Evolutionary conservation across 2,113 vertebrate species (phyloP).

Genomic region (Crotalus viridis): DNA sequence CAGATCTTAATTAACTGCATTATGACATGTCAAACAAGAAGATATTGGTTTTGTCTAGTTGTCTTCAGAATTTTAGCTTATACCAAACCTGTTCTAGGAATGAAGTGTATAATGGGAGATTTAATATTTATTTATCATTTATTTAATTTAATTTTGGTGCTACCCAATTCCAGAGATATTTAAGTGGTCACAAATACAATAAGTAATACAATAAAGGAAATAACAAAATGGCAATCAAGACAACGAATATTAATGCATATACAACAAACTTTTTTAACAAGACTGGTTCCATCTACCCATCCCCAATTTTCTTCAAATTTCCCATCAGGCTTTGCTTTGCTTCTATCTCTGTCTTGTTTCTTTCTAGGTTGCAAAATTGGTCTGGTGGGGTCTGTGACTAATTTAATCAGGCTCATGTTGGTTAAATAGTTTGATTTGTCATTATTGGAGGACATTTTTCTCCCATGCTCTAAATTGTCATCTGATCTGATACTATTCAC

Average conservation of each 20-base stretch:
- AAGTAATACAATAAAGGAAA: background rate
- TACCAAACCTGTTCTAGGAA: background rate
- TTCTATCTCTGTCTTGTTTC: background rate
- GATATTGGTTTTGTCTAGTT: background rate
- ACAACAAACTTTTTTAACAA: background rate
- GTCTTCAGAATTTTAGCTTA: background rate
- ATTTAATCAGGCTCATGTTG: slow-evolving; percentile 11
- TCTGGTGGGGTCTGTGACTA: background rate
- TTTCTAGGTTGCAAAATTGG: background rate
- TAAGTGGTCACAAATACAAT: background rate
- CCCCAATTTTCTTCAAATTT: background rate
- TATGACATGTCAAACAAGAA: background rate
- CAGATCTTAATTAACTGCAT: background rate
- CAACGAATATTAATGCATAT: background rate
- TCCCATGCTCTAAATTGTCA: slow-evolving; percentile 1
- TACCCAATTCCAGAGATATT: background rate
- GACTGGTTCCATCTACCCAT: background rate
- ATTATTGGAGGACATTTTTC: background rate
- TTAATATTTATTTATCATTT: background rate
- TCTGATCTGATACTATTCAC: background rate
- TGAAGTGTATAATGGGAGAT: background rate
- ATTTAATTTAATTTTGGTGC: background rate
- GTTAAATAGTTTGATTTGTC: slow-evolving; percentile 16
- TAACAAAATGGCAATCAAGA: background rate
- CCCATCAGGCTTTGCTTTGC: fast-evolving